phyloP scores from a whole-genome alignment of 2,888 invertebrate species.

The Ichneumoninae sp. region DNA sequence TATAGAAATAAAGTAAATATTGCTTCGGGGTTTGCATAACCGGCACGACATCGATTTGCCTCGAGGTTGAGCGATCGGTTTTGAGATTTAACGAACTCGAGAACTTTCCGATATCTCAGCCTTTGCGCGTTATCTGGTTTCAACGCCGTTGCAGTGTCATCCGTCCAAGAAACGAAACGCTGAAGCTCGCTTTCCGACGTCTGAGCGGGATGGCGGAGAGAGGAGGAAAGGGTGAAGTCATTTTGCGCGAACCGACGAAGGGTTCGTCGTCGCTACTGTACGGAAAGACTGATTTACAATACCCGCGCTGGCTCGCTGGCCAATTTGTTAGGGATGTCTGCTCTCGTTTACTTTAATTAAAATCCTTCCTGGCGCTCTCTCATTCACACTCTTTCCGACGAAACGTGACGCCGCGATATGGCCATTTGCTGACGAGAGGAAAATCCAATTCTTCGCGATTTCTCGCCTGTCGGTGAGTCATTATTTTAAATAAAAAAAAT shows the following conservation, averaged over 20 bases:
- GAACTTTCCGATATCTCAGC: constrained; percentile 19
- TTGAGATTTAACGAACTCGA: constrained; percentile 31
- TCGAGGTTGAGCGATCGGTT: constrained; percentile 4
- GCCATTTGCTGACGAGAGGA: constrained; percentile 4
- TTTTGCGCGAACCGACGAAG: constrained; percentile 54
- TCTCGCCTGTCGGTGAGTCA: not conserved
- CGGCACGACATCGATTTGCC: constrained; percentile 3
- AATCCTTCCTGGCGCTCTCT: constrained; percentile 66
- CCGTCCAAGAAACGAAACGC: constrained; percentile 29
- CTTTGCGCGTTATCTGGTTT: constrained; percentile 39
- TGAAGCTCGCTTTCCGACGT: constrained; percentile 10
- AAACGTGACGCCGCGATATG: constrained; percentile 57
- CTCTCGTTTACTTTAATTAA: constrained; percentile 70
- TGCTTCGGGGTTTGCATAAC: not conserved
- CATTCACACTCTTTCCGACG: constrained; percentile 55
- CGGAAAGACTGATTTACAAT: constrained; percentile 69
- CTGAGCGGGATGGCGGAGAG: constrained; percentile 2
- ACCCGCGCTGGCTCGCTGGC: constrained; percentile 64
- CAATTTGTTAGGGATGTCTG: constrained; percentile 70
- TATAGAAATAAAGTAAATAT: not conserved
- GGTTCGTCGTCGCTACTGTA: constrained; percentile 61
- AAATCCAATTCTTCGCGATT: constrained; percentile 17
- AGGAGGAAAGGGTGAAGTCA: constrained; percentile 59
- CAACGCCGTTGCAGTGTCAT: not conserved
- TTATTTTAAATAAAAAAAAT: not conserved